Percentiles rank a stretch among this genome's conserved stretches.
Conservation (phyloP, 92 coral and sea anemone genomes). For the Montipora capitata region DNA sequence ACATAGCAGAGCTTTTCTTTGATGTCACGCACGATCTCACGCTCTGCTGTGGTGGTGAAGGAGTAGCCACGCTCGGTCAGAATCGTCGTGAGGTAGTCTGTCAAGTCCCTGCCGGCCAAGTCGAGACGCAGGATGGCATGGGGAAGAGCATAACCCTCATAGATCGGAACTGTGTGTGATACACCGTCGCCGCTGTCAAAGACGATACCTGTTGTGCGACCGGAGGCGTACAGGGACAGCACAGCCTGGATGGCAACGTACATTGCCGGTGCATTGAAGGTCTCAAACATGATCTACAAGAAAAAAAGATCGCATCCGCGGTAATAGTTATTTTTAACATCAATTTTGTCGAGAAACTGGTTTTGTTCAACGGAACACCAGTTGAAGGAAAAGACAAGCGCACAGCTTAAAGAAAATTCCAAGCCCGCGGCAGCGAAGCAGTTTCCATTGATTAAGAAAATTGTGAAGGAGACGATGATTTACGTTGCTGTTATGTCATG, state of each 20-base stretch:
- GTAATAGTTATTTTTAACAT: no score
- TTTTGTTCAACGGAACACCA: no score
- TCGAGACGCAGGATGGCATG: slow-evolving; percentile 93
- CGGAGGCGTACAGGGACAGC: slow-evolving; percentile 88
- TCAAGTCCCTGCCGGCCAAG: slow-evolving; percentile 91
- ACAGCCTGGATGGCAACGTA: slow-evolving; percentile 92
- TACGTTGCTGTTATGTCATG: no score
- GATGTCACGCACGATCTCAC: slow-evolving; percentile 97
- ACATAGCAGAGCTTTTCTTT: slow-evolving; percentile 92
- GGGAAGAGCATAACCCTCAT: slow-evolving; percentile 91
- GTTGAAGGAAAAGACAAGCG: no score
- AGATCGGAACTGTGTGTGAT: slow-evolving; percentile 92
- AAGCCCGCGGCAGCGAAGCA: no score
- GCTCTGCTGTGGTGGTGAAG: slow-evolving; percentile 97
- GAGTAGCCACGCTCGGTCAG: slow-evolving; percentile 96
- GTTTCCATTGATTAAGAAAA: no score
- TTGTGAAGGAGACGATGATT: no score
- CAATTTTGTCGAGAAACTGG: no score
- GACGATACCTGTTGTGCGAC: slow-evolving; percentile 92
- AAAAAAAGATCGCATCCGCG: no score
- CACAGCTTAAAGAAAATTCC: no score
- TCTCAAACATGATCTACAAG: slow-evolving; percentile 87
- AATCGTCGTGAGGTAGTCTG: slow-evolving; percentile 92
- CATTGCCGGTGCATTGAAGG: slow-evolving; percentile 90
- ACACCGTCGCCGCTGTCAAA: slow-evolving; percentile 93